Evolutionary conservation across 2,888 invertebrate genomes (phyloP).

Genomic region (Lasioglossum marginatum): DNA sequence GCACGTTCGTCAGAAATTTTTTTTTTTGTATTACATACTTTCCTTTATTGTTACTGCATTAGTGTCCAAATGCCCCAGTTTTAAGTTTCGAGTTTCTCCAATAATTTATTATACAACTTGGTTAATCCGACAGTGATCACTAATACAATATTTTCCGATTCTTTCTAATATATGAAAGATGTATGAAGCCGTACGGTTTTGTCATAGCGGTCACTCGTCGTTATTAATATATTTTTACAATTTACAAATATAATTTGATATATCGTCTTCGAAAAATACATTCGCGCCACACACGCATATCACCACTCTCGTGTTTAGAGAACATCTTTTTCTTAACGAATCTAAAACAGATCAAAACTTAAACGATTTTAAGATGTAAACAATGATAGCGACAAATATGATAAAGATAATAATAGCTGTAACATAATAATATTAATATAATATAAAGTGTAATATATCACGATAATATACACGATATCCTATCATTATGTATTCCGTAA

Average conservation of each 20-base stretch:
- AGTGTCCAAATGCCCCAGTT: conserved; percentile 78
- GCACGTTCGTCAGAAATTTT: conserved; percentile 72
- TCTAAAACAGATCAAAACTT: conserved; percentile 78
- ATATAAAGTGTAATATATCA: conserved; percentile 51
- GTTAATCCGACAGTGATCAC: conserved; percentile 41
- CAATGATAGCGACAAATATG: conserved; percentile 61
- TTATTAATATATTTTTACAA: conserved; percentile 80
- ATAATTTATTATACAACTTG: conserved; percentile 68
- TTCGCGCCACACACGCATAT: conserved; percentile 75
- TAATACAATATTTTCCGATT: conserved; percentile 54
- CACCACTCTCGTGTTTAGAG: conserved; percentile 68
- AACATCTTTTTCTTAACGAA: conserved; percentile 72
- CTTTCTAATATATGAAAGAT: conserved; percentile 57
- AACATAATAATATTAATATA: conserved; percentile 66
- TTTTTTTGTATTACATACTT: conserved; percentile 63
- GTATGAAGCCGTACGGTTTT: conserved; percentile 43
- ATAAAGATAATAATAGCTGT: conserved; percentile 56
- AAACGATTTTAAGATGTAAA: conserved; percentile 71
- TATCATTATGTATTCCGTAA: conserved; percentile 57
- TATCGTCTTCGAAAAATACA: conserved; percentile 81
- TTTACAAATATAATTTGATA: conserved; percentile 83
- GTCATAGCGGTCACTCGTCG: conserved; percentile 47
- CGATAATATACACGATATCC: conserved; percentile 71
- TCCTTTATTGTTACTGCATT: conserved; percentile 71
- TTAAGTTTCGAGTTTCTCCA: conserved; percentile 66